Conservation (phyloP, 1,140 invertebrate species). For the Diorhabda sublineata region DNA sequence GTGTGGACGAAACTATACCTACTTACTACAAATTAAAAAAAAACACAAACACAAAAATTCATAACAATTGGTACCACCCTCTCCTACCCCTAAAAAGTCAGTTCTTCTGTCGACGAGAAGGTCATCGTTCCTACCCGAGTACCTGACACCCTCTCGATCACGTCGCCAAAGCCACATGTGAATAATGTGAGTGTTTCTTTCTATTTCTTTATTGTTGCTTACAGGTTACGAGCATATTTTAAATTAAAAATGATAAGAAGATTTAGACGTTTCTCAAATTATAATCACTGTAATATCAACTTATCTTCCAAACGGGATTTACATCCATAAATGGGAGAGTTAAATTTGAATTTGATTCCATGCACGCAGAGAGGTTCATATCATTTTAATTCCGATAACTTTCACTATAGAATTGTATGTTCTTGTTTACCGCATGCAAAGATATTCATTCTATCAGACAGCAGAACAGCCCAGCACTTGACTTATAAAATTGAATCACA, state of each 20-base stretch:
- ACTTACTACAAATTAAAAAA: not conserved
- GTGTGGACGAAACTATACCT: constrained; percentile 1
- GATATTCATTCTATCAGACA: no score
- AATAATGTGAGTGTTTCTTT: constrained; percentile 31
- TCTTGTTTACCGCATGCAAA: no score
- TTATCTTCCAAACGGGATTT: no score
- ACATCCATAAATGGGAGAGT: no score
- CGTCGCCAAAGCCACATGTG: constrained; percentile 32
- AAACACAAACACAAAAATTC: not conserved
- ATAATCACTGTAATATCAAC: no score
- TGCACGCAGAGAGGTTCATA: no score
- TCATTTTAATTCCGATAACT: no score
- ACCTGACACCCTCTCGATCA: constrained; percentile 26
- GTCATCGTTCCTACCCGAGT: constrained; percentile 31
- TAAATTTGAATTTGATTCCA: no score
- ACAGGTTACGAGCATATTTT: not conserved
- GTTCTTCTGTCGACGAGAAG: constrained; percentile 38
- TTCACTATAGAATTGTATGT: no score
- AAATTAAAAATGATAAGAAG: not conserved
- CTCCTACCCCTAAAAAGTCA: constrained; percentile 26
- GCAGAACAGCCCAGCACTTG: no score
- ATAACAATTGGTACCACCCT: constrained; percentile 1
- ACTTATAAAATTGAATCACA: no score
- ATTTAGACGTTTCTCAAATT: no score
- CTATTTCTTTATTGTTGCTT: constrained; percentile 13